Evolutionary conservation across 30 jellyfish, hydroid and myxozoan species (phyloP), one percentile per base, ranked within the genome.

Genomic region (Aurelia aurita): DNA sequence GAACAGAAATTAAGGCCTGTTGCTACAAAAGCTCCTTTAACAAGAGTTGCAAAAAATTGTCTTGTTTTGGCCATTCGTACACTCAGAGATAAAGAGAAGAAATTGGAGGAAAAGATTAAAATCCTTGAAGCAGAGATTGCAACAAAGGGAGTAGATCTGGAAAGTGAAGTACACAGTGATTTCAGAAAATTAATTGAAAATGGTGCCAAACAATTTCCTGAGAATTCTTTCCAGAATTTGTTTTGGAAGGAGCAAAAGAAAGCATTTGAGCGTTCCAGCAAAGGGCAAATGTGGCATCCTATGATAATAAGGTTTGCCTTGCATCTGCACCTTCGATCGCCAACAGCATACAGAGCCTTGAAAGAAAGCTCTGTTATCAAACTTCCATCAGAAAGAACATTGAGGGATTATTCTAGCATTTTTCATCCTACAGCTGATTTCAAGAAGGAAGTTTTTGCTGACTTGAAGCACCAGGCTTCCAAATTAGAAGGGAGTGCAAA

Each of bases 251-350:
- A 77, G 79, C 79, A 77, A 51, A 59, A 63, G 28, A 77, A 51
- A 63, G 89, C 89, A 59, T 77, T 77, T 77, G 71, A 32, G 58
- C 43, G 25, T 77, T 77, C 69, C 78, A 77, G 31, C 46, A 29
- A 31, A 20, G 86, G 74, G 49, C 49, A 74, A 22, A 53, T 54
- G 26, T 74, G 86, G 86, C 86, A 74, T 54, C 86, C 61, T 26
- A 77, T 77, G 79, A 63, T 77, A 69, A 79, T 79, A 60, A 64
- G 90, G 47, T 79, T 79, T 79, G 90, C 75, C 60, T 64, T 79
- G 47, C 82, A 79, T 79, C 39, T 79, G 58, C 90, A 61, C 39
- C 43, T 79, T 15, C 67, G 69, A 64, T 79, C 81, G 20, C 90
- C 81, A 32, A 43, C 90, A 79, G 82, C 90, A 14, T 63, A 64